These are phyloP conservation scores for Delphinus delphis DNA, from an alignment of 2,113 vertebrate species.

Conservation along the genomic window DNA sequence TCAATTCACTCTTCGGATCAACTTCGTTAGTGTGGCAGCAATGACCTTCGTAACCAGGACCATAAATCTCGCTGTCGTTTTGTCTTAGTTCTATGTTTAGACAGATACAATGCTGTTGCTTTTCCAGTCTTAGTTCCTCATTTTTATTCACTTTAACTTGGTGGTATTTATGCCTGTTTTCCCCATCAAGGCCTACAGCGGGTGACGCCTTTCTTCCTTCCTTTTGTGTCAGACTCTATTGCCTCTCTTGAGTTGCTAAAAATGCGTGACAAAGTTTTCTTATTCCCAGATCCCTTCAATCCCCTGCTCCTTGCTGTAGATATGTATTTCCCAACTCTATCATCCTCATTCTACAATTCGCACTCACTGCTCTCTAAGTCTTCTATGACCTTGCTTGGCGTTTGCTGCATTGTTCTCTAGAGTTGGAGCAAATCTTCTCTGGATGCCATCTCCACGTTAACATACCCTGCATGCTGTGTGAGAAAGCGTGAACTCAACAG, in stretches of 20 bases:
- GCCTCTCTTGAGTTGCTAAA: background rate
- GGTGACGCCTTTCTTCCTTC: background rate
- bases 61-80: background rate
- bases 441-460: background rate
- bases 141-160: background rate
- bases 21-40: background rate
- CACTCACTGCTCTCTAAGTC: background rate
- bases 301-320: background rate
- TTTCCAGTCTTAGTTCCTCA: background rate
- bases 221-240: no score
- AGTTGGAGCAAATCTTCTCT: background rate
- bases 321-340: background rate
- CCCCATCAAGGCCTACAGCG: fast-evolving
- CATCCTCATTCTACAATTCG: fast-evolving
- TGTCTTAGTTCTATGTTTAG: background rate
- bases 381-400: fast-evolving
- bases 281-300: background rate
- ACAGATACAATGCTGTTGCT: background rate
- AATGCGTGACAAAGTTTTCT: background rate
- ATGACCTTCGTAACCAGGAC: background rate
- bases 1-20: no score
- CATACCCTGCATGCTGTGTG: fast-evolving
- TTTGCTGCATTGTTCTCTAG: background rate
- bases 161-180: background rate
- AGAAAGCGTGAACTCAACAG: fast-evolving